phyloP scores from a whole-genome alignment of 2,888 invertebrate genomes.

The Xylophagus ater region DNA sequence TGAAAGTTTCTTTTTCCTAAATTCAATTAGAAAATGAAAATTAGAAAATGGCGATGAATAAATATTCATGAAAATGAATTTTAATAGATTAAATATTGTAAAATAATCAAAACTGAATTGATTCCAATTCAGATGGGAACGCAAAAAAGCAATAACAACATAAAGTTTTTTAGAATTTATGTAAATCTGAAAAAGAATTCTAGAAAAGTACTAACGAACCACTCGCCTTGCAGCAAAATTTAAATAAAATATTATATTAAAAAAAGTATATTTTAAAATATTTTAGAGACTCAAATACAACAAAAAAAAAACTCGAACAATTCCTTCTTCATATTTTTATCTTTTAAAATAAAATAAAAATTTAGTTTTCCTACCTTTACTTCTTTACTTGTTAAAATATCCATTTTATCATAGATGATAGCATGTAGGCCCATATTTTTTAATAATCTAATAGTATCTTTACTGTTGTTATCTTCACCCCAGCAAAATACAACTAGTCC shows the following conservation, averaged over 20 bases:
- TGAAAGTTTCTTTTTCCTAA: no score
- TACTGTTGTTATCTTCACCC: constrained; percentile 93
- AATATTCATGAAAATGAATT: no score
- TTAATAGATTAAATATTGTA: no score
- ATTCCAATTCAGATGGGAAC: no score
- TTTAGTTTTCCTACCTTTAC: constrained; percentile 26
- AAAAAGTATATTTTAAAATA: background rate
- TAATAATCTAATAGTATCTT: constrained; percentile 69
- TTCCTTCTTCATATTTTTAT: no score
- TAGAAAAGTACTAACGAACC: constrained; percentile 13
- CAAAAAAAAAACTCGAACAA: background rate
- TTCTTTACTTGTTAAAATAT: constrained; percentile 40
- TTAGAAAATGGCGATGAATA: no score
- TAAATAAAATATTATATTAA: constrained; percentile 1
- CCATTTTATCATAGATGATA: constrained; percentile 91
- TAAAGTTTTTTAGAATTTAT: background rate
- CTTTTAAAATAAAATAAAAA: background rate
- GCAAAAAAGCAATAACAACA: constrained; percentile 1
- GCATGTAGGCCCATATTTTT: constrained; percentile 88
- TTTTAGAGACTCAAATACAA: background rate
- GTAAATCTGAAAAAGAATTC: background rate
- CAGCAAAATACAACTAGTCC: constrained; percentile 89
- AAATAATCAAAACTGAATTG: no score
- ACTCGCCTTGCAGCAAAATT: constrained; percentile 12
- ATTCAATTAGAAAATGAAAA: no score